Evolutionary conservation across 2,888 invertebrate genomes (phyloP).

Genomic region (Podabrus alpinus): DNA sequence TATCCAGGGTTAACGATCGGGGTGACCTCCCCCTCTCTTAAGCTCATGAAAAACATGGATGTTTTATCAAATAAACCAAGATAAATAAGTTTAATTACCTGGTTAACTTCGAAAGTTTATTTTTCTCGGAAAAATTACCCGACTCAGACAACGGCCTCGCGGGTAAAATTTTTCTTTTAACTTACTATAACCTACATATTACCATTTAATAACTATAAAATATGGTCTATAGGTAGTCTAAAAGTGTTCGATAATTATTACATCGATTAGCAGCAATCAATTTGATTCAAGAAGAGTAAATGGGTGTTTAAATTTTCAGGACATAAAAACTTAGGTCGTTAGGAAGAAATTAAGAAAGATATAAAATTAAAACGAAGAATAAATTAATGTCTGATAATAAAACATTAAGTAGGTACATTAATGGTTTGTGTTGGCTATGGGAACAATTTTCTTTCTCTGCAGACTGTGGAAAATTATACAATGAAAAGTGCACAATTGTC

Average conservation of each 20-base stretch:
- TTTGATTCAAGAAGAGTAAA: neutral
- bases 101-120: too few relatives aligned
- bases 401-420: neutral
- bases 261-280: neutral
- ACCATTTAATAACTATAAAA: too few relatives aligned
- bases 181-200: too few relatives aligned
- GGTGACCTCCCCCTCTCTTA: too few relatives aligned
- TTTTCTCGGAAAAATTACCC: too few relatives aligned
- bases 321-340: neutral
- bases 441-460: neutral
- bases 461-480: neutral
- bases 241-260: neutral
- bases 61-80: too few relatives aligned
- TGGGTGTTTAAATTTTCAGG: neutral
- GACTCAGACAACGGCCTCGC: too few relatives aligned
- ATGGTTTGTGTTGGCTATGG: neutral
- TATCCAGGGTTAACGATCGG: too few relatives aligned
- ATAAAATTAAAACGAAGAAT: neutral
- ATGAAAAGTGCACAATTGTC: neutral
- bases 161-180: too few relatives aligned
- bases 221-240: too few relatives aligned
- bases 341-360: neutral
- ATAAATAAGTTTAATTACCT: too few relatives aligned
- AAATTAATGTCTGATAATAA: neutral
- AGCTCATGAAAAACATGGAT: too few relatives aligned